These are phyloP conservation scores for Mythimna albipuncta DNA, from an alignment of 2,888 invertebrate species.

Conservation along the genomic window DNA sequence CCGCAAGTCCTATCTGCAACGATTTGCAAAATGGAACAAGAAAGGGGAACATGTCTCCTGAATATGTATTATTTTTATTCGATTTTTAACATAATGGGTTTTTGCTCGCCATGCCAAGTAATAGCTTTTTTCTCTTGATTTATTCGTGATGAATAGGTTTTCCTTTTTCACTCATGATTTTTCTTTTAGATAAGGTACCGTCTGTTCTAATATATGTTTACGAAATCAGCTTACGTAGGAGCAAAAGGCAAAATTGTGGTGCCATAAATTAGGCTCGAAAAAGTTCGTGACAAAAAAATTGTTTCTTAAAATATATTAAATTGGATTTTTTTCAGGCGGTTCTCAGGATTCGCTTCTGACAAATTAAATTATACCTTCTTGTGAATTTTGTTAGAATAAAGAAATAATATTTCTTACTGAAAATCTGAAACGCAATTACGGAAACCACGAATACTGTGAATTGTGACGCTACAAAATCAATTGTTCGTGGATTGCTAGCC, in stretches of 20 bases:
- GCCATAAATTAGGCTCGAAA: constrained; percentile 30
- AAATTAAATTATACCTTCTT: constrained; percentile 16
- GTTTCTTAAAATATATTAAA: constrained; percentile 22
- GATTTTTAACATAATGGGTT: constrained; percentile 57
- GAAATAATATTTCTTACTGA: not conserved
- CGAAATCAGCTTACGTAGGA: constrained; percentile 30
- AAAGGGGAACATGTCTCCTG: constrained; percentile 35
- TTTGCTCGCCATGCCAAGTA: constrained; percentile 45
- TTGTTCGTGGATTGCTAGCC: no score
- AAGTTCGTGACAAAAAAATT: constrained; percentile 16
- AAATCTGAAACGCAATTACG: not conserved
- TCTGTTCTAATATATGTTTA: constrained; percentile 48
- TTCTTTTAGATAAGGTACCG: constrained; percentile 36
- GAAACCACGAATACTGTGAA: not conserved
- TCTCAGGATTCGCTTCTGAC: constrained; percentile 1
- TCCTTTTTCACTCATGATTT: constrained; percentile 46
- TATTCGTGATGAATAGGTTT: constrained; percentile 45
- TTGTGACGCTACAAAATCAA: no score
- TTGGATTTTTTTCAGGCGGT: constrained; percentile 5
- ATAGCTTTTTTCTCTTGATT: constrained; percentile 56
- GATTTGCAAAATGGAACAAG: constrained; percentile 49
- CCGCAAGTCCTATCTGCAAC: constrained; percentile 20
- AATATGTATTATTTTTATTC: constrained; percentile 53
- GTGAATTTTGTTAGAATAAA: no score
- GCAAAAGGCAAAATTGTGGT: constrained; percentile 26